phyloP scores from a whole-genome alignment of 2,113 vertebrate genomes.

The Pyxicephalus adspersus region DNA sequence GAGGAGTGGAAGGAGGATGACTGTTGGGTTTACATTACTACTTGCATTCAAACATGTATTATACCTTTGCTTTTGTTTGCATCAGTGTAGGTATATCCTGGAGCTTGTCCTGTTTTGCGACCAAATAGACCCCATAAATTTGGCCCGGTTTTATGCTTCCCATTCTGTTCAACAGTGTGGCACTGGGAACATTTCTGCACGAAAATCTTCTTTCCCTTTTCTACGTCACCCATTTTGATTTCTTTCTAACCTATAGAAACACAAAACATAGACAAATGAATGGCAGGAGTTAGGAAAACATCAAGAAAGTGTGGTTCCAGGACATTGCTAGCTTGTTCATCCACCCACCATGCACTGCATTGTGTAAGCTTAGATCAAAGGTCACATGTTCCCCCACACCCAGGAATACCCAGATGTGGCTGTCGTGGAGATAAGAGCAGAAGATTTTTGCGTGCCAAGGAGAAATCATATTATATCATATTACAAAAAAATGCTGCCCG shows the following conservation, averaged over 20 bases:
- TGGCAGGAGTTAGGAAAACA: no score
- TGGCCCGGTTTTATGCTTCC: conserved; percentile 81
- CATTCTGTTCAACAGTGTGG: conserved; percentile 75
- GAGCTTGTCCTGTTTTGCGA: conserved; percentile 74
- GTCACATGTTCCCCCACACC: no score
- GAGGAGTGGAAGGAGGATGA: neutral
- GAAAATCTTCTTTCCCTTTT: conserved; percentile 79
- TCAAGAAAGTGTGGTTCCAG: no score
- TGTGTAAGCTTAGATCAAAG: no score
- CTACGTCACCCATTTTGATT: conserved; percentile 72
- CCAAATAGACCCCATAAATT: conserved; percentile 81
- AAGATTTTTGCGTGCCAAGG: no score
- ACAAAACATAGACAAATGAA: neutral
- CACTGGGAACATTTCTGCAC: conserved; percentile 81
- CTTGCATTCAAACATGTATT: conserved; percentile 9
- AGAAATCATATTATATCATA: no score
- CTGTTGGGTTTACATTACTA: neutral
- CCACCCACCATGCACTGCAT: no score
- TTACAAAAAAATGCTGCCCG: no score
- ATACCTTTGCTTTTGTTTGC: conserved; percentile 85
- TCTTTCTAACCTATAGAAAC: conserved; percentile 34
- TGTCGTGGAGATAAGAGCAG: no score
- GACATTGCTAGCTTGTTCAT: no score
- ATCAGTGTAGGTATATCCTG: conserved; percentile 77
- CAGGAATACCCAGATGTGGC: no score